Conservation (phyloP, 2,113 vertebrate species). For the Lanius collurio region DNA sequence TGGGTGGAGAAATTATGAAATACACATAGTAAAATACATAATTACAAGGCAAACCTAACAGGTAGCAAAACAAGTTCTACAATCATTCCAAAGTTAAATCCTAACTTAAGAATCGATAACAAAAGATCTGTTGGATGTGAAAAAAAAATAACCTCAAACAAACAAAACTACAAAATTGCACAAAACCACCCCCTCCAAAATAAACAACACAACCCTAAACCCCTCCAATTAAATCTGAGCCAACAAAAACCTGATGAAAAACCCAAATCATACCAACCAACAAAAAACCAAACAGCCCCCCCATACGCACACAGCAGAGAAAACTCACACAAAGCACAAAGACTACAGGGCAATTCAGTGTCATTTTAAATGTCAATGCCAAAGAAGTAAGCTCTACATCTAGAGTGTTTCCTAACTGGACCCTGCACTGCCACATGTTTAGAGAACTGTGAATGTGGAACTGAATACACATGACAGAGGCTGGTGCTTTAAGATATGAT, state of each 20-base stretch:
- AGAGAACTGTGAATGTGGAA: background rate
- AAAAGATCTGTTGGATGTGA: background rate
- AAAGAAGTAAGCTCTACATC: background rate
- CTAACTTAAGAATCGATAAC: conserved; percentile 51
- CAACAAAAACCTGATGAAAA: background rate
- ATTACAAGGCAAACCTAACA: conserved; percentile 61
- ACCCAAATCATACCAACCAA: background rate
- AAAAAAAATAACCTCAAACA: background rate
- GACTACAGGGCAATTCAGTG: background rate
- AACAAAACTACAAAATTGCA: background rate
- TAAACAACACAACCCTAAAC: background rate
- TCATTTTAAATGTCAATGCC: background rate
- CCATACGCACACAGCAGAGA: background rate
- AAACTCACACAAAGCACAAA: background rate
- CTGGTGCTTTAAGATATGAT: background rate
- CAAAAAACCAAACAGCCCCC: background rate
- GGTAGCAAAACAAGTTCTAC: conserved; percentile 65
- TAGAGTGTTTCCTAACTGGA: background rate
- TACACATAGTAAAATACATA: conserved; percentile 56
- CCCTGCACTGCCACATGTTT: background rate
- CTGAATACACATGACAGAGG: background rate
- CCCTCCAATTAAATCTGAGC: background rate
- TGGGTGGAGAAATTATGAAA: conserved; percentile 64
- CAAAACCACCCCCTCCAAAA: background rate
- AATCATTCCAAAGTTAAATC: conserved; percentile 24